Base-by-base conservation (phyloP, 2,797 vertebrate species). In the Pseudochromis fuscus region DNA sequence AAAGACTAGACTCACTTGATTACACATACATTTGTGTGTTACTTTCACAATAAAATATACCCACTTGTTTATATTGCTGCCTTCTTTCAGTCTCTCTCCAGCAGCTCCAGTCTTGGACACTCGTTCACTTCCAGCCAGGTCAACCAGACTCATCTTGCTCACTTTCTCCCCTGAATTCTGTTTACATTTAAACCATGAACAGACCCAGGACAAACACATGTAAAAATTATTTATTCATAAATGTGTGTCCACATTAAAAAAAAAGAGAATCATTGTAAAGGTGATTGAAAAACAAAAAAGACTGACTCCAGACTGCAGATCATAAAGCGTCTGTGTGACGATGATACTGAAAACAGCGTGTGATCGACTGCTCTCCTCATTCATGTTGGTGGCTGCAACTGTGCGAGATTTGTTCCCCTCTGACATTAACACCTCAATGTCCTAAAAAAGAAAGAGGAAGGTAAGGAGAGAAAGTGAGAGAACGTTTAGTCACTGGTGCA, bases 131-230 rank as follows among this genome's bases (percentile, higher is more conserved):
- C 98, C 98, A 4, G 98, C 98, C 93, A 99, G 90, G 92, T 99
- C 98, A 38, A 99, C 98, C 83, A 99, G 87, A 88, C 98, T 99
- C 89, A 99, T 89, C 86, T 98, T 99, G 91, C 98, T 99, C 88
- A 99, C 98, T 82, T 99, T 98, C 91, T 99, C 98, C 71, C 98
- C 98, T 0, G 98, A 98, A 92, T 98, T 99, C 98, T 99, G 84
- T 52, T 74, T 1, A 30, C 8, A 9, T 38, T 13, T 37, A 83
- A 21, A 45, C 37, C 16, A 60, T 7, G 8, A 13, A 45, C 67
- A 48, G 15, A 74, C 19, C 37, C 53, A 31, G 56, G 40, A 75
- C 27, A 68, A 53, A 78, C 37, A 59, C 5, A 23, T 67, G 45
- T 31, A 66, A 1, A 38, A 21, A 38, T n/a, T n/a, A n/a, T n/a